These are phyloP conservation scores for Astropecten irregularis DNA, from an alignment of 53 echinoderm and acorn worm species.

Conservation along the genomic window DNA sequence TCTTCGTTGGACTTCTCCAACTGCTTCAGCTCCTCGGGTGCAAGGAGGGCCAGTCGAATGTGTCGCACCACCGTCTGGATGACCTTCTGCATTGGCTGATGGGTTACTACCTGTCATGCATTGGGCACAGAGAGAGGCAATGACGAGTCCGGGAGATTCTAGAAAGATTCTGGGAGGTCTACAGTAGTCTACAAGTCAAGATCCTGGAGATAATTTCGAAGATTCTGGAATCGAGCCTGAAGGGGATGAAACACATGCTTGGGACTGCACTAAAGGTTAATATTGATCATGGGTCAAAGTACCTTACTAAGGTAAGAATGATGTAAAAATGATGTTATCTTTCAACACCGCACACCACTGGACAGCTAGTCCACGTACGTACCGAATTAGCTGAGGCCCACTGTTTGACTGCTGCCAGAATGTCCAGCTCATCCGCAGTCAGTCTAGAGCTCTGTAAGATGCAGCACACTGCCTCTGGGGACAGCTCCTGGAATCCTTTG, in stretches of 20 bases:
- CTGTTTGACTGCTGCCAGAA: constrained; percentile 57
- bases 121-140: background rate
- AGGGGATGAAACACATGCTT: too few relatives aligned
- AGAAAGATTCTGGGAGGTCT: too few relatives aligned
- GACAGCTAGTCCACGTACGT: too few relatives aligned
- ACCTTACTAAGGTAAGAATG: too few relatives aligned
- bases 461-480: constrained; percentile 53
- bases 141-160: too few relatives aligned
- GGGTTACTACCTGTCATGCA: constrained; percentile 47
- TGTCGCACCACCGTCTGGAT: constrained; percentile 51
- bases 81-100: constrained; percentile 46
- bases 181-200: too few relatives aligned
- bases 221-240: too few relatives aligned
- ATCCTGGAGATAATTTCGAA: too few relatives aligned
- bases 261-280: too few relatives aligned
- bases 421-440: constrained; percentile 63
- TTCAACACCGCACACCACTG: too few relatives aligned
- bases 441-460: constrained; percentile 67
- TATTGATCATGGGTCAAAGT: too few relatives aligned
- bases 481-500: constrained; percentile 66
- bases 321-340: too few relatives aligned
- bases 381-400: constrained; percentile 77
- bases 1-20: constrained; percentile 61
- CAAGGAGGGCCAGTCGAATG: constrained; percentile 63
- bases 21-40: constrained; percentile 60